Evolutionary conservation across 2,888 invertebrate species (phyloP), one percentile per base, ranked within the genome.

Genomic region (Tachina grossa): DNA sequence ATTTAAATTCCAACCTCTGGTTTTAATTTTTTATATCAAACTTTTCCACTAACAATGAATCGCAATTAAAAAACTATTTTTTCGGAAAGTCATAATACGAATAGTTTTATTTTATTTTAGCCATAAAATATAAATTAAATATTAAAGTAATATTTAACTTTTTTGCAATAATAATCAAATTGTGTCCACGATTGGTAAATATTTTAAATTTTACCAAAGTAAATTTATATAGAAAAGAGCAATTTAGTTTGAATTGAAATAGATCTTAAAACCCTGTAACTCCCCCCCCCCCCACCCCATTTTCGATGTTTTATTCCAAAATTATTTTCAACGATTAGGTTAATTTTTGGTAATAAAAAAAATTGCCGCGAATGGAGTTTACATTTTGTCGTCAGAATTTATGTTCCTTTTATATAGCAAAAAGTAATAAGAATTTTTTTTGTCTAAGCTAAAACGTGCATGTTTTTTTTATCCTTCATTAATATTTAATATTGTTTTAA

Each of bases 21-120:
- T 74, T 80, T 63, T n/a, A 59, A 19, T 74, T 19, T 63, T 47
- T 61, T 45, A 13, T 43, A 10, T 47, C 4, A 22, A 63, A 80
- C 53, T 72, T 83, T 83, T 65, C 69, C 53, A 49, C 51, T 72
- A 84, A 84, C 84, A 84, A 84, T 81, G 80, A 84, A 84, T 84
- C 55, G 76, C 84, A 84, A 84, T 84, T 84, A 80, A 81, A 83
- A 84, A 84, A 72, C 19, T 81, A n/a, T 59, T 47, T 59, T 51
- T 31, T 45, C 14, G 22, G 47, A 76, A 80, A 76, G 39, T 84
- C 71, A 77, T 84, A 80, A 76, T 68, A 80, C 22, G 16, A 43
- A 43, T 61, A 43, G 41, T 41, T 61, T 61, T 16, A 61, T 55
- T 22, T 55, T 55, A 22, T 61, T 47, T 49, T 53, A 19, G n/a